Evolutionary conservation across 2,888 invertebrate species (phyloP), one percentile per base, ranked within the genome.

Genomic region (Pilophorus perplexus): DNA sequence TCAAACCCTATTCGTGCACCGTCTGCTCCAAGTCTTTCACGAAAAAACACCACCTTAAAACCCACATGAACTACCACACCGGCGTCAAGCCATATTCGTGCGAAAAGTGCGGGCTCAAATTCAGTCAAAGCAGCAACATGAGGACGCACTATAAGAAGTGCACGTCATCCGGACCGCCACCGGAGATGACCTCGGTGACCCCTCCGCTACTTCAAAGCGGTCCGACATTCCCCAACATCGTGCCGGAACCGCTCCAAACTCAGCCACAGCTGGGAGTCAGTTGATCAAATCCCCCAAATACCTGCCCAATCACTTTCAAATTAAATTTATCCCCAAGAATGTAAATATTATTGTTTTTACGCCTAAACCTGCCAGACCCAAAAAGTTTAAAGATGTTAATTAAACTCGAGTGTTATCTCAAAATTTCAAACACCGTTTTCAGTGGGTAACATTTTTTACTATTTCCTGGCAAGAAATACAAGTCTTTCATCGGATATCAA

Each of bases 81-180:
- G 90, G 90, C 0, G 84, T 87, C 60, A 89, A 90, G 74, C 90
- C 90, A 0, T 90, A 90, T 75, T 80, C 82, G n/a, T 87, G 87
- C 74, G 70, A 75, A 67, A 82, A 82, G 71, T 91, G 90, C 75
- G 85, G 85, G 12, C 81, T 90, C 38, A 83, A 86, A 10, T 91
- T 91, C 75, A 89, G 90, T 0, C 90, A 90, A 77, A 89, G 89
- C 52, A 89, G 89, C 72, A 91, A 91, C 74, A 91, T 90, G 90
- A 81, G 90, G 71, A 91, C 90, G 0, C 90, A 91, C 75, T 83
- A 84, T 74, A 90, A 90, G 77, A 90, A 90, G 75, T 91, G 90
- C 73, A 67, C 68, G 4, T 69, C 71, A 1, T 46, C 68, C 2
- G 67, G 68, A 0, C 16, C 66, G 4, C 57, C 57, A 12, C 16